These are phyloP conservation scores for Parazoanthus atlanticus DNA, from an alignment of 92 coral and sea anemone species.

Conservation along the genomic window DNA sequence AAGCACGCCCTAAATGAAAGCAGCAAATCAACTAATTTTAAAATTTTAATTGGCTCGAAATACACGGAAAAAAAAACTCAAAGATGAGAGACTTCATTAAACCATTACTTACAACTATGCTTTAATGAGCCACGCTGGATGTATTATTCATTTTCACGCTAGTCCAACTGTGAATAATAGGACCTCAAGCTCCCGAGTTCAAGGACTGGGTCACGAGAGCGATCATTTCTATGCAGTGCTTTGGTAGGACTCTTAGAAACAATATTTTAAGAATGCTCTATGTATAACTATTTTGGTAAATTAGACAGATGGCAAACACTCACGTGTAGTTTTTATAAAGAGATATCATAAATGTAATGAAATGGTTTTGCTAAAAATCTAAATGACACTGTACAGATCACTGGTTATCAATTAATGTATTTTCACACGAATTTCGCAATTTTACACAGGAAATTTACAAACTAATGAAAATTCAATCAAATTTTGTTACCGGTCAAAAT, in stretches of 20 bases:
- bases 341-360: background rate
- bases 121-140: background rate
- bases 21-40: background rate
- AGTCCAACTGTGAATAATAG: background rate
- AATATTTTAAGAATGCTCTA: background rate
- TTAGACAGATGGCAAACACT: too few relatives aligned
- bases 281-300: too few relatives aligned
- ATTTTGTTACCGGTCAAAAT: too few relatives aligned
- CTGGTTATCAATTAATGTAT: background rate
- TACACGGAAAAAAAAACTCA: background rate
- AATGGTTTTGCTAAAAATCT: background rate
- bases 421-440: too few relatives aligned
- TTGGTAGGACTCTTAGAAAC: background rate
- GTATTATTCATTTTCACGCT: constrained; percentile 3
- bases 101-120: background rate
- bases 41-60: background rate
- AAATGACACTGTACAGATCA: background rate
- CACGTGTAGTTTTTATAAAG: background rate
- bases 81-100: background rate
- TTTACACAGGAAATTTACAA: too few relatives aligned
- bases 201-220: background rate
- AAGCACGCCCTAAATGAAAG: background rate
- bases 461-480: too few relatives aligned
- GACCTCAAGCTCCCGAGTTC: background rate
- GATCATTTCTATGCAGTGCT: background rate